phyloP scores from a whole-genome alignment of 1,140 invertebrate genomes.

The Anoplophora glabripennis region DNA sequence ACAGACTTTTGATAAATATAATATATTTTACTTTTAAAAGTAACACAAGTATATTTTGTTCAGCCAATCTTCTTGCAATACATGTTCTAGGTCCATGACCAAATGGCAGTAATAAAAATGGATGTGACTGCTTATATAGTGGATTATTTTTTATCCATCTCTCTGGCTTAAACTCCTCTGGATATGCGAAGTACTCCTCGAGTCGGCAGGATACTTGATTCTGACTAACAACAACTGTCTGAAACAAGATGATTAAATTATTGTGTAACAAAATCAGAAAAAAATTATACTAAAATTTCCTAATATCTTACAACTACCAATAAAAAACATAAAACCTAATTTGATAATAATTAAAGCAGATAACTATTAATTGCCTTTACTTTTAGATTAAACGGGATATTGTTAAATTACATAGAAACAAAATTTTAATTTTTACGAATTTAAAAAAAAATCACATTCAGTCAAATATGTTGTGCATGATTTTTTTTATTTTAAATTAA shows the following conservation, averaged over 20 bases:
- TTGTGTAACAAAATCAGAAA: background rate
- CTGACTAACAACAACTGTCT: constrained; percentile 86
- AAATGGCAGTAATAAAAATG: constrained; percentile 81
- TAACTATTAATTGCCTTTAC: too few relatives aligned
- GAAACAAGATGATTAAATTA: constrained; percentile 45
- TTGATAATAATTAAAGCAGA: too few relatives aligned
- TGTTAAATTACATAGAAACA: too few relatives aligned
- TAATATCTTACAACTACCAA: too few relatives aligned
- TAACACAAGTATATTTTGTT: constrained; percentile 82
- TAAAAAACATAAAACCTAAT: too few relatives aligned
- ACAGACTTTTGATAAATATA: constrained; percentile 12
- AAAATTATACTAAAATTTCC: too few relatives aligned
- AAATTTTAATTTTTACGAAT: too few relatives aligned
- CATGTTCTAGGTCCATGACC: constrained; percentile 85
- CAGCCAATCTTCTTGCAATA: constrained; percentile 82
- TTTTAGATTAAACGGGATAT: too few relatives aligned
- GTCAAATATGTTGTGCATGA: too few relatives aligned
- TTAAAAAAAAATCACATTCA: too few relatives aligned
- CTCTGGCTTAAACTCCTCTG: constrained; percentile 71
- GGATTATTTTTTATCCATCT: constrained; percentile 64
- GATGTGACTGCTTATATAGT: constrained; percentile 60
- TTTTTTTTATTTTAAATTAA: too few relatives aligned
- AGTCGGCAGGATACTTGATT: constrained; percentile 77
- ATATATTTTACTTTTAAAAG: constrained; percentile 57
- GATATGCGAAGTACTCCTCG: constrained; percentile 66